Conservation (phyloP, 64 coral and sea anemone genomes). For the Exaiptasia diaphana region DNA sequence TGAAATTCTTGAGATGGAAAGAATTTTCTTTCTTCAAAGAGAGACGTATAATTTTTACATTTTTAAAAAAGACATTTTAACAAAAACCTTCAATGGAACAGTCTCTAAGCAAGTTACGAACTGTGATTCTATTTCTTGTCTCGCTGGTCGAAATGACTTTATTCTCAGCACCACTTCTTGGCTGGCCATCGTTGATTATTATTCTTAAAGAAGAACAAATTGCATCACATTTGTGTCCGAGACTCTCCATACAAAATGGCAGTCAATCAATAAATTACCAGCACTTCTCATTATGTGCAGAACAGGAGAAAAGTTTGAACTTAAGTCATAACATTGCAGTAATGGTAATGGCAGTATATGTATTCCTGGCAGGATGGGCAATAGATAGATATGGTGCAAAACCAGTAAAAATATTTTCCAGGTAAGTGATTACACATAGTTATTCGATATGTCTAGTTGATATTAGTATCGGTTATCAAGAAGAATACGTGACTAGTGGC, state of each 20-base stretch:
- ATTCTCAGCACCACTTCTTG: background rate
- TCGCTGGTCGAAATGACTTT: background rate
- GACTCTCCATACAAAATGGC: background rate
- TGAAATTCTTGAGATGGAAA: no score
- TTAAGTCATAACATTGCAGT: background rate
- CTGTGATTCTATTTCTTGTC: background rate
- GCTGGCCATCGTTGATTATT: background rate
- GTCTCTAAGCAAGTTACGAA: background rate
- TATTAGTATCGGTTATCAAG: background rate
- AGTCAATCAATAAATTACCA: background rate
- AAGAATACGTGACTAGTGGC: background rate
- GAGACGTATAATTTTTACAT: no score
- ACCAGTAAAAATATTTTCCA: conserved; percentile 8
- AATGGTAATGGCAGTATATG: background rate
- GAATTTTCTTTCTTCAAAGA: no score
- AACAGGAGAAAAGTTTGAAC: background rate
- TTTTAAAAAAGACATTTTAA: no score
- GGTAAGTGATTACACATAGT: background rate
- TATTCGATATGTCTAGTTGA: background rate
- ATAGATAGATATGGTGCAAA: conserved; percentile 5
- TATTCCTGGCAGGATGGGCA: background rate
- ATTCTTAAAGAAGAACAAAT: background rate
- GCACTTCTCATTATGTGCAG: background rate
- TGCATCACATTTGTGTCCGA: background rate
- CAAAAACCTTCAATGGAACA: no score